Evolutionary conservation across 2,797 vertebrate species (phyloP), one percentile per base, ranked within the genome.

Genomic region (Siniperca obscura): DNA sequence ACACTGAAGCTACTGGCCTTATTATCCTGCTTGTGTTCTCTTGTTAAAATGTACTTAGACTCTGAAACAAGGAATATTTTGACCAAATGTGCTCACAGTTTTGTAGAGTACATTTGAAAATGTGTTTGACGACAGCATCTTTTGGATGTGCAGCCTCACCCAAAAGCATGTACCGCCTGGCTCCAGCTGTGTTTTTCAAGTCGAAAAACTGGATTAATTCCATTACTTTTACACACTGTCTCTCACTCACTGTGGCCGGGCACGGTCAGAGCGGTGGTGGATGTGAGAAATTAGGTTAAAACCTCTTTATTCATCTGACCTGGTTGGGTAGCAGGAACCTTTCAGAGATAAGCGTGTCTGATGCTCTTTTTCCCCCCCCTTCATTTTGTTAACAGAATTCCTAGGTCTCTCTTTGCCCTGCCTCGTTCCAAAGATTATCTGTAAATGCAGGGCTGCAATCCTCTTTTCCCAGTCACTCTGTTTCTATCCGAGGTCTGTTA

Each of bases 221-320:
- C 72, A 67, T 87, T 77, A 86, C 82, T 79, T 73, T 50, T 79
- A 72, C 57, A 56, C 34, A n/a, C 46, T 50, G 55, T 27, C 59
- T 77, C 69, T 74, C n/a, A 59, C 73, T 80, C 17, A 22, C 80
- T 65, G 74, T 76, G 81, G 90, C 82, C 86, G 79, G 40, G 38
- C 85, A 48, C 8, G 68, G 78, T 73, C 82, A 86, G 80, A 85
- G 81, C 19, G 14, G 19, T 52, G 77, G n/a, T 86, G 80, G 84
- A 86, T 67, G 83, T 85, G 89, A 93, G 84, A 93, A 94, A 95
- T 92, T 85, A 90, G 93, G 93, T 93, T 94, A 94, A 93, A 94
- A 91, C 92, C 93, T 94, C 90, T 93, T 93, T 93, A 94, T 92
- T 92, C 86, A 88, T 94, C 70, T 93, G 93, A 93, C 90, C 91